Base-by-base conservation (phyloP, 53 echinoderm and acorn worm genomes). In the Temnopleurus reevesii region DNA sequence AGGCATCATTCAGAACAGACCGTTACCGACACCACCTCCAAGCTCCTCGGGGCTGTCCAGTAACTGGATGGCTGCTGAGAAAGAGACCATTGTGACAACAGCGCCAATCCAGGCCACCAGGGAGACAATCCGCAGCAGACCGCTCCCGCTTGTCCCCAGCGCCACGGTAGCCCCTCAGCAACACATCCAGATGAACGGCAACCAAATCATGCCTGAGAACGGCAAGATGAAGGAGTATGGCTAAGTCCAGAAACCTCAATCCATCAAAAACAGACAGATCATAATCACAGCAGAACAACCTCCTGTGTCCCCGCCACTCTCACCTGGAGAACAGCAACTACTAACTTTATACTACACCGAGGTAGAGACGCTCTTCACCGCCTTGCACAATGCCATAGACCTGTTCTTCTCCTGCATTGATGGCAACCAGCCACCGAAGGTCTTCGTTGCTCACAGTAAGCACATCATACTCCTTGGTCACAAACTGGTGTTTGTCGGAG, bases 391-490 rank as follows among this genome's bases (percentile, higher is more conserved):
- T 46, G 98, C 98, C 47, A 94, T 94, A 2, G 94, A 95, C 63
- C 51, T 92, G 31, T 98, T 98, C 89, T 98, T 95, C 94, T 94
- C 95, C 53, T 94, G 94, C 49, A 93, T 98, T n/a, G 95, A 98
- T 25, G 95, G 94, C 41, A 95, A 93, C 92, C 94, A 96, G 35
- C 95, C 98, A 0, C 98, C 98, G 4, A 98, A 98, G 80, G 91
- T 98, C 57, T 98, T 98, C 89, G 98, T 98, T 13, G 92, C 98
- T 3, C 98, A 98, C 87, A 94, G 95, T 88, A 98, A 98, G 83
- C 95, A 94, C 85, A 92, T 98, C 84, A 98, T 98, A 81, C 89
- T 98, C 60, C 86, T 94, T 13, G 98, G 95, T 53, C 98, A 98
- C 91, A 95, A 96, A 66, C 61, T 98, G 84, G 98, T 98, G 46